Base-by-base conservation (phyloP, 2,113 vertebrate genomes). In the Baryphthengus martii region DNA sequence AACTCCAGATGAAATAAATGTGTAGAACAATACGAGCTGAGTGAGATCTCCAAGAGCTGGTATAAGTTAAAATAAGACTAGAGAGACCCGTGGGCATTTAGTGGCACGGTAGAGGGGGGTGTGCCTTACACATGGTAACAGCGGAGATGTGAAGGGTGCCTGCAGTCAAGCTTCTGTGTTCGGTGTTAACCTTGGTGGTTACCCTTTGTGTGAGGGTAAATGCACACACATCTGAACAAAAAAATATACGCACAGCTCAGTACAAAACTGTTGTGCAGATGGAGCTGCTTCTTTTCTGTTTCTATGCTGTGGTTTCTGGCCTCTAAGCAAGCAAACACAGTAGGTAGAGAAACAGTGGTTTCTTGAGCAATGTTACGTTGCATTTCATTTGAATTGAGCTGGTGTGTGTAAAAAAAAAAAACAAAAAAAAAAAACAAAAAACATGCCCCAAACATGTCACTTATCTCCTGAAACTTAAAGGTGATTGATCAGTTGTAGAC, bases 361-460 rank as follows among this genome's bases (percentile, higher is more conserved):
- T 77, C 29, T 56, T 83, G 31, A 67, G 37, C 33, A 47, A 2
- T 21, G 7, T 0, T 9, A 31, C n/a, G n/a, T n/a, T n/a, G 16
- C 5, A 8, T 52, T 90, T 83, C 10, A 25, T 58, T 73, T 37
- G 59, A 49, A 42, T 86, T 42, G 44, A 53, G 14, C 37, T 77
- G 62, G 21, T 80, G 37, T 3, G 1, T 66, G n/a, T n/a, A n/a
- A n/a, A n/a, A n/a, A n/a, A n/a, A n/a, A n/a, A n/a, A n/a, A n/a
- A n/a, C n/a, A n/a, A n/a, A n/a, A n/a, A n/a, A n/a, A n/a, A n/a
- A n/a, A 66, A 70, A 58, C 28, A 63, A 1, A n/a, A 44, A 83
- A 25, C 0, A 0, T 66, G 35, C 25, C 17, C 6, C 28, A 61
- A n/a, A 28, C 19, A 11, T 66, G 13, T 77, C 5, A 11, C 14